Evolutionary conservation across 2,888 invertebrate genomes (phyloP), one percentile per base, ranked within the genome.

Genomic region (Eupithecia pulchellata): DNA sequence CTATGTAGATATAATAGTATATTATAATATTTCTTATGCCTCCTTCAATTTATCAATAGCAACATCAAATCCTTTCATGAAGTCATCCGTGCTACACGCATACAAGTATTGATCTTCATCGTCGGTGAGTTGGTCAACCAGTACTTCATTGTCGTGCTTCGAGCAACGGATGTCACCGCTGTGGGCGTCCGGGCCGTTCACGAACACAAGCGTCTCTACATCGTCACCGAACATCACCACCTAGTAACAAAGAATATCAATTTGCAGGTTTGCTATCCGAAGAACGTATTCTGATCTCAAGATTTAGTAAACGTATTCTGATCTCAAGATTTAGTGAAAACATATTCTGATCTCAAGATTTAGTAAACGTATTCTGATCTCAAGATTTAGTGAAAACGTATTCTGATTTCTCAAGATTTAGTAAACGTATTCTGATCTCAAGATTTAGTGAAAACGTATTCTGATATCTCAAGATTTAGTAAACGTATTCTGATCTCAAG

Each of bases 191-290:
- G 32, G 55, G 52, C 14, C 30, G 60, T 72, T 72, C 58, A 72
- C 72, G 30, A 55, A 72, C 39, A 72, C 66, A 20, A 69, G 58
- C 25, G 66, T n/a, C n/a, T 69, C 66, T 32, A 60, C 60, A 39
- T 27, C 0, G n/a, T 60, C 32, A n/a, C 42, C 64, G 25, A 60
- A 36, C 52, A 29, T 25, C 29, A 52, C 30, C 57, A 66, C 62
- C 72, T 72, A 64, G 29, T 65, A 66, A 61, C 2, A 8, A 20
- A 47, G 20, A 5, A 20, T 3, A 47, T 47, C 20, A 20, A 20
- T 20, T 20, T 20, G 42, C 20, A 42, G n/a, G n/a, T 39, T n/a
- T n/a, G 6, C 0, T 39, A 39, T 39, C 39, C 17, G 4, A 30
- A 30, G 4, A 30, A 30, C 8, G 8, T 30, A 30, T 30, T 17